Evolutionary conservation across 2,888 invertebrate species (phyloP).

Genomic region (Antheraea yamamai): DNA sequence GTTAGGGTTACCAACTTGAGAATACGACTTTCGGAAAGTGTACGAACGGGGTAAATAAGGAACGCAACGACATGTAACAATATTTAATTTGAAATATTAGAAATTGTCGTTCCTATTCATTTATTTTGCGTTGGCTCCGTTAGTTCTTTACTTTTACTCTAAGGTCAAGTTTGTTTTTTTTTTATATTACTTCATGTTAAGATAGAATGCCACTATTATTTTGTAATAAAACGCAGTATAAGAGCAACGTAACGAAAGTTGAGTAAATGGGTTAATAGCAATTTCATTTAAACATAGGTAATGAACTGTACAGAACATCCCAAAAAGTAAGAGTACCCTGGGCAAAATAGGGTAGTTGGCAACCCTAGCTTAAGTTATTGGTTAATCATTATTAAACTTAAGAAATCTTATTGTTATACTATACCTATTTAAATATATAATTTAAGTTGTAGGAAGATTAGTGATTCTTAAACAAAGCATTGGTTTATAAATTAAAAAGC

Average conservation of each 20-base stretch:
- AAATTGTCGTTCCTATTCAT: no score
- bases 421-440: no score
- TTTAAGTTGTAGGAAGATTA: background rate
- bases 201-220: no score
- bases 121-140: background rate
- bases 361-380: background rate
- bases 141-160: background rate
- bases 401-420: background rate
- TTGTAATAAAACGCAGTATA: no score
- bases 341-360: no score
- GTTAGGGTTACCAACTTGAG: background rate
- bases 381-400: background rate
- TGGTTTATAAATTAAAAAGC: background rate
- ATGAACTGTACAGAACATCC: no score
- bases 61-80: background rate
- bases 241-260: no score
- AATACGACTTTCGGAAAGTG: background rate
- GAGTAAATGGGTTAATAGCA: no score
- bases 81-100: background rate
- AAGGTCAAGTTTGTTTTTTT: background rate
- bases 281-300: no score
- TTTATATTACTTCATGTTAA: background rate
- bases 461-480: background rate
- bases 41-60: background rate
- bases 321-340: no score